A percentile compares a stretch with the other conserved stretches of the same genome.
These are phyloP conservation scores for Pissodes strobi DNA, from an alignment of 1,140 invertebrate genomes.

Conservation along the genomic window DNA sequence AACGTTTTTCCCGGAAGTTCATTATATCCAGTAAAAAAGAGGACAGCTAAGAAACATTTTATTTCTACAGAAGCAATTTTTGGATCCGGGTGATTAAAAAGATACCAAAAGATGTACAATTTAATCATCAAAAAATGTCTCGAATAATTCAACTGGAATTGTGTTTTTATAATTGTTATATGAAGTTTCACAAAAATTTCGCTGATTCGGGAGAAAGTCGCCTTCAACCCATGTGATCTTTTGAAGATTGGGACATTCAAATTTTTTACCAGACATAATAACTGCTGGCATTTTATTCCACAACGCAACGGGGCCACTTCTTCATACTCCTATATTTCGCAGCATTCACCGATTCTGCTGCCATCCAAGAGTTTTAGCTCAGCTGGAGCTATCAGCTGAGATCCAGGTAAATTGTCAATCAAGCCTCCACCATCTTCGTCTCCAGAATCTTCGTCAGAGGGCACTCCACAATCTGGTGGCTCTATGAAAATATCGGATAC, in stretches of 20 bases:
- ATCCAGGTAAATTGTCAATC: too few species aligned
- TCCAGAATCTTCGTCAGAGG: too few species aligned
- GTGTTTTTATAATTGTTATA: slow-evolving; percentile 6
- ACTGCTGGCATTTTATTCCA: too few species aligned
- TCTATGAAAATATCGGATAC: too few species aligned
- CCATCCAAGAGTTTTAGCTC: too few species aligned
- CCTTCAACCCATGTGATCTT: slow-evolving; percentile 9
- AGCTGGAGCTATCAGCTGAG: too few species aligned
- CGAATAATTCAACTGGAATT: background rate
- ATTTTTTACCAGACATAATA: background rate
- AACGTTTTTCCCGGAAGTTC: background rate
- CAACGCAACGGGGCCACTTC: too few species aligned
- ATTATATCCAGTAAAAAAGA: background rate
- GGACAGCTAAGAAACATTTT: background rate
- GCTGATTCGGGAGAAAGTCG: slow-evolving; percentile 11
- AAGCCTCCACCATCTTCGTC: too few species aligned
- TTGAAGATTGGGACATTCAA: slow-evolving; percentile 14
- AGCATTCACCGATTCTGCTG: too few species aligned
- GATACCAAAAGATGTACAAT: background rate
- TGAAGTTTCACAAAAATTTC: background rate
- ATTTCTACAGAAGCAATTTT: background rate
- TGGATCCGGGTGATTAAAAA: background rate
- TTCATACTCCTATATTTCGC: too few species aligned
- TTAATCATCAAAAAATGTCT: background rate
- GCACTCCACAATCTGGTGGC: too few species aligned